Evolutionary conservation across 92 coral and sea anemone genomes (phyloP).

Genomic region (Scolanthus callimorphus): DNA sequence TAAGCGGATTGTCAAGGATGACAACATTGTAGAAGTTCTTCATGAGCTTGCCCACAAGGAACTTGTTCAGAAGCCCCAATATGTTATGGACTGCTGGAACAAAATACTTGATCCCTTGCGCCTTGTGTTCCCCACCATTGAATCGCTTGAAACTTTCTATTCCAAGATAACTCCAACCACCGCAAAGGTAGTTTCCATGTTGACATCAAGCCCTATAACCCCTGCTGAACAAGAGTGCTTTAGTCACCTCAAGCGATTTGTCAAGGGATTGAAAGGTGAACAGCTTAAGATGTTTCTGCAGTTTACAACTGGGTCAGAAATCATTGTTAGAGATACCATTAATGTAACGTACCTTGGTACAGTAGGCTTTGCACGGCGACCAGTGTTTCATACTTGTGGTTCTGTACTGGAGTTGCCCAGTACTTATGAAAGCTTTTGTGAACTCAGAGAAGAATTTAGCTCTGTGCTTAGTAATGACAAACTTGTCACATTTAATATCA

Average conservation of each 20-base stretch:
- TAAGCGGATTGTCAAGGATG: constrained; percentile 12
- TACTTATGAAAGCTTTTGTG: constrained; percentile 36
- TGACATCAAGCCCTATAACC: not conserved
- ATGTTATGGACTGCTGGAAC: constrained; percentile 27
- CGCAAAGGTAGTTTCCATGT: constrained; percentile 9
- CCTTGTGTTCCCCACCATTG: constrained; percentile 17
- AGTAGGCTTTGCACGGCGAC: no score
- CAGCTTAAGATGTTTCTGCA: constrained; percentile 32
- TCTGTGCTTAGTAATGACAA: no score
- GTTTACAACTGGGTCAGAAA: constrained; percentile 39
- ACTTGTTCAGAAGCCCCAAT: constrained; percentile 26
- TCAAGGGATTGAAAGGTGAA: constrained; percentile 22
- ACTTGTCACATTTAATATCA: no score
- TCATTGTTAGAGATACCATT: constrained; percentile 34
- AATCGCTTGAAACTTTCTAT: constrained; percentile 15
- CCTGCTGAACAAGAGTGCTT: constrained; percentile 40
- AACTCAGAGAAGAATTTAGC: constrained; percentile 39
- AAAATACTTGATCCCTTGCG: constrained; percentile 20
- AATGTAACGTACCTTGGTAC: constrained; percentile 19
- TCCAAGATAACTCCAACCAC: constrained; percentile 13
- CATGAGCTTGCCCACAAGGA: constrained; percentile 39
- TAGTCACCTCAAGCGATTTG: constrained; percentile 31
- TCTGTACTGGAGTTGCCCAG: constrained; percentile 32
- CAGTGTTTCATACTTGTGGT: constrained; percentile 42
- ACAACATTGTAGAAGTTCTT: constrained; percentile 3